A percentile compares a stretch with the other conserved stretches of the same genome.
These are phyloP conservation scores for Exaiptasia diaphana DNA, from an alignment of 64 coral and sea anemone species.

Conservation along the genomic window DNA sequence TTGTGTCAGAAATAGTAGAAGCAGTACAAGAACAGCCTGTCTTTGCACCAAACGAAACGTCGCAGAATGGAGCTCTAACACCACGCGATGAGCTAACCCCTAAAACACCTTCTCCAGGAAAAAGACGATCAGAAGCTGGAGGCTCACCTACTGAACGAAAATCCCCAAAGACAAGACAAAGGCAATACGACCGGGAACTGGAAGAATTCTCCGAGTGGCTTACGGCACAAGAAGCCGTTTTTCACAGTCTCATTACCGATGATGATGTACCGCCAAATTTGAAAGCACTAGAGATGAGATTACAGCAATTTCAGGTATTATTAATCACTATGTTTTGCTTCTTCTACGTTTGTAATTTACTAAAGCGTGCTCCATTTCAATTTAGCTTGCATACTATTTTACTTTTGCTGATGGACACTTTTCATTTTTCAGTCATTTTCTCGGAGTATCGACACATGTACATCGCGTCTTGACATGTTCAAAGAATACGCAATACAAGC, in stretches of 20 bases:
- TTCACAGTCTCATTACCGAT: constrained; percentile 78
- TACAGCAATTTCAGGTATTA: constrained; percentile 76
- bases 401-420: no score
- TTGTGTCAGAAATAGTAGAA: not conserved
- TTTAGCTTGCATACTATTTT: no score
- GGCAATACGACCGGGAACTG: constrained; percentile 74
- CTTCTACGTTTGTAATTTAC: not conserved
- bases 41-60: not conserved
- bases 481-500: constrained; percentile 35
- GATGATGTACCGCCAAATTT: constrained; percentile 39
- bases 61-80: constrained; percentile 23
- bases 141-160: constrained; percentile 42
- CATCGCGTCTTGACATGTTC: constrained; percentile 72
- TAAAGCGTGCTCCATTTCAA: not conserved
- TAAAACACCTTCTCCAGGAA: constrained; percentile 13
- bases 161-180: constrained; percentile 71
- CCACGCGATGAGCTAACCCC: not conserved
- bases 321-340: not conserved
- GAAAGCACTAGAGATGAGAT: constrained; percentile 50
- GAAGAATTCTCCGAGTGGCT: constrained; percentile 81
- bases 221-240: constrained; percentile 63
- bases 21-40: not conserved
- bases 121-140: constrained; percentile 25
- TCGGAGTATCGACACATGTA: constrained; percentile 68
- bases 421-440: constrained; percentile 28